These are phyloP conservation scores for Cosmorhoe ocellata DNA, from an alignment of 2,888 invertebrate genomes.

Conservation along the genomic window DNA sequence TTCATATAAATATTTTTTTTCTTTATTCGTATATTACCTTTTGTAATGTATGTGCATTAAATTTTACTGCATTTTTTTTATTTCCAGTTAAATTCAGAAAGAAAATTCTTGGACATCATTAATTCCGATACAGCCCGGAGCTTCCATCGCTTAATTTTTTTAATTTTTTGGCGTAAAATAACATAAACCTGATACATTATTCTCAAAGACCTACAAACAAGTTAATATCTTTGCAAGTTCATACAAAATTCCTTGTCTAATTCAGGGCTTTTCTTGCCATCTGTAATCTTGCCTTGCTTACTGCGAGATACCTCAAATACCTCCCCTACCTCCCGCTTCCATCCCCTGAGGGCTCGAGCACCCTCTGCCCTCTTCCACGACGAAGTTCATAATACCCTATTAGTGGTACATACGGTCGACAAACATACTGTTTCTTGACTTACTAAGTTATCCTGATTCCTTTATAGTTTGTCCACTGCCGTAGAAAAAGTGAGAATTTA, in stretches of 20 bases:
- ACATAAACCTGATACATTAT: slow-evolving; percentile 67
- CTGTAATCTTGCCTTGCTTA: slow-evolving; percentile 74
- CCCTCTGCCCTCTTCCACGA: slow-evolving; percentile 64
- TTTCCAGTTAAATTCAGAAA: no score
- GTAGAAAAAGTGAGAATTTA: no score
- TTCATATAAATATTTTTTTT: no score
- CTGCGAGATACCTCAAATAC: slow-evolving; percentile 68
- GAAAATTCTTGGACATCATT: no score
- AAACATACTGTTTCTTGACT: slow-evolving; percentile 59
- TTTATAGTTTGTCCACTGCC: slow-evolving; percentile 22
- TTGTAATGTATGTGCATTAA: no score
- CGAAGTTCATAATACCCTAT: slow-evolving; percentile 80
- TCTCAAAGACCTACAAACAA: slow-evolving; percentile 67
- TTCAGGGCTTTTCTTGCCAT: slow-evolving; percentile 80
- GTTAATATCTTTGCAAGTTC: slow-evolving; percentile 75
- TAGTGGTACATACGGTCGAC: slow-evolving; percentile 64
- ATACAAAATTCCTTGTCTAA: slow-evolving; percentile 80
- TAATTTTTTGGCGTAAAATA: no score
- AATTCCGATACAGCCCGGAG: no score
- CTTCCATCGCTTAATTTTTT: no score
- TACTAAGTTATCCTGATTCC: slow-evolving; percentile 32
- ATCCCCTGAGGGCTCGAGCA: slow-evolving; percentile 42
- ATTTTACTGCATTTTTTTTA: no score
- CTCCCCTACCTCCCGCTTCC: slow-evolving; percentile 37
- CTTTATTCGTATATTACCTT: no score